phyloP scores from a whole-genome alignment of 2,113 vertebrate species.

The Chitala chitala region DNA sequence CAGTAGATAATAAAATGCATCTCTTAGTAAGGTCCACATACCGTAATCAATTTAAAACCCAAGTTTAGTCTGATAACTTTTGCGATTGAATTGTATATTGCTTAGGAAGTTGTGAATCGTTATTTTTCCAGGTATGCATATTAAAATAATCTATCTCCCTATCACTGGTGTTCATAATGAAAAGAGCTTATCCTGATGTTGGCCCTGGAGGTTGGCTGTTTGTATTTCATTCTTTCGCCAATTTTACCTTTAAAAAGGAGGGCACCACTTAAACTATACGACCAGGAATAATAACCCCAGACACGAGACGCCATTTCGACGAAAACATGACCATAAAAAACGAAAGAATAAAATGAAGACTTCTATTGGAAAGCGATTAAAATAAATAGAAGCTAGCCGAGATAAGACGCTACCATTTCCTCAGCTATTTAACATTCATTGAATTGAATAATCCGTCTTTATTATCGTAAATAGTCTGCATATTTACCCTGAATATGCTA shows the following conservation, averaged over 20 bases:
- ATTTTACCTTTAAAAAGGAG: slow-evolving; percentile 41
- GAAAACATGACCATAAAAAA: slow-evolving; percentile 53
- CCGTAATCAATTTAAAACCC: not conserved
- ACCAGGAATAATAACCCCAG: slow-evolving; percentile 46
- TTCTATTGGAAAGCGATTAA: slow-evolving; percentile 90
- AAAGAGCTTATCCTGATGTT: slow-evolving; percentile 57
- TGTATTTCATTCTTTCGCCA: slow-evolving; percentile 39
- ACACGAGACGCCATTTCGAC: slow-evolving; percentile 42
- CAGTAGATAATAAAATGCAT: no score
- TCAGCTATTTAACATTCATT: slow-evolving; percentile 99
- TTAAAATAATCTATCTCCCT: slow-evolving; percentile 50
- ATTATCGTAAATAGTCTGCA: slow-evolving; percentile 99
- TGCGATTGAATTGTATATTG: not conserved
- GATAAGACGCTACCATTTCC: slow-evolving; percentile 83
- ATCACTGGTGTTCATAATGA: slow-evolving; percentile 62
- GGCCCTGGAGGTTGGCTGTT: slow-evolving; percentile 56
- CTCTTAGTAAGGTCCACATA: no score
- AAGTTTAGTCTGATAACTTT: not conserved
- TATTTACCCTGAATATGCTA: slow-evolving; percentile 99
- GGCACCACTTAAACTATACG: slow-evolving; percentile 53
- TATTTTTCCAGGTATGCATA: slow-evolving; percentile 49
- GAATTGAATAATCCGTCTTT: slow-evolving; percentile 99
- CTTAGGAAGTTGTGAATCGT: slow-evolving; percentile 39
- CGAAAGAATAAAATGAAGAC: slow-evolving; percentile 73
- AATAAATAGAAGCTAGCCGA: slow-evolving; percentile 83